Evolutionary conservation across 92 coral and sea anemone genomes (phyloP), one percentile per base, ranked within the genome.

Genomic region (Diadumene lineata): DNA sequence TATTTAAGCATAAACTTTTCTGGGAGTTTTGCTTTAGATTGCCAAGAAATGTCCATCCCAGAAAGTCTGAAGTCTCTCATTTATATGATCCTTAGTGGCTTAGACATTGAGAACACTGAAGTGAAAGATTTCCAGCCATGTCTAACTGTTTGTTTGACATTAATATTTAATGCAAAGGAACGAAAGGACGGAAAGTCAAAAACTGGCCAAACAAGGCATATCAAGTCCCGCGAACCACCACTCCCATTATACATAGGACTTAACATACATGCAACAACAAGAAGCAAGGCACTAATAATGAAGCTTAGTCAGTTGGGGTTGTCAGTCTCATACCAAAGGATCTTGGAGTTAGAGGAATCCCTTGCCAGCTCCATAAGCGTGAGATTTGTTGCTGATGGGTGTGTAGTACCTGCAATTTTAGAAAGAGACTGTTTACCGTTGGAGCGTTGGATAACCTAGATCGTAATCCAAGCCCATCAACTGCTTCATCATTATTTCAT

Each of bases 171-270:
- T 80, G 82, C 91, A 34, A 90, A 90, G 56, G 81, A 27, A 79
- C 69, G 77, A 74, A 28, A 70, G 23, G 34, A 66, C 4, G 67
- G 46, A 77, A 79, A 64, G 82, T 76, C 89, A 26, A 83, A 86
- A 80, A 82, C 84, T 33, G 89, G 96, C 34, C 96, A 90, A 74
- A 86, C 91, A 76, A 70, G 91, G 28, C 89, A 90, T 80, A 86
- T 84, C 56, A 82, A 82, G 68, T 58, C 80, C 11, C 84, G 82
- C 13, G 91, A 90, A 46, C 82, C 89, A 66, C 96, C 96, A 27
- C 82, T 90, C 31, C 87, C 88, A 15, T 70, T 86, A 63, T 86
- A 86, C 53, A 80, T 86, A n/a, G 91, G 81, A 19, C 64, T 79
- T 22, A 82, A 31, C 51, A 46, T 90, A 23, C 89, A 86, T 60